Conservation (phyloP, 1,140 invertebrate genomes). For the Trachymyrmex cornetzi region DNA sequence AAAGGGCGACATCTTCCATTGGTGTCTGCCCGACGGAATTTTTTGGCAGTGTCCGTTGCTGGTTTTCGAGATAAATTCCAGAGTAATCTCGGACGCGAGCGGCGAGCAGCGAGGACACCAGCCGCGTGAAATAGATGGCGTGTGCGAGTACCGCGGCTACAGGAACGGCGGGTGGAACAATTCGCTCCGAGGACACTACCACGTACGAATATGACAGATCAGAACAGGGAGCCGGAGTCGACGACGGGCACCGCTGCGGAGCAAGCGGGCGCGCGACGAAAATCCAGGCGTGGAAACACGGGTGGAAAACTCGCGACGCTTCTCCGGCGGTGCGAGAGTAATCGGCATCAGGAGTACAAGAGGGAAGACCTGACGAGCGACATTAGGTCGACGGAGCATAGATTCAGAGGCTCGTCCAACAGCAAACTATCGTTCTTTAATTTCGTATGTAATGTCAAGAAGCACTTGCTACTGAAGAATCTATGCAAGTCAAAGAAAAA, state of each 20-base stretch:
- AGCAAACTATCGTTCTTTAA: constrained; percentile 43
- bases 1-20: constrained; percentile 28
- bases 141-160: constrained; percentile 36
- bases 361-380: constrained; percentile 29
- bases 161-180: constrained; percentile 46
- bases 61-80: neutral
- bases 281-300: neutral
- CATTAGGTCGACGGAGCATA: constrained; percentile 31
- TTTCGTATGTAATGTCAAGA: constrained; percentile 75
- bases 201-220: constrained; percentile 64
- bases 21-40: neutral
- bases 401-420: constrained; percentile 1
- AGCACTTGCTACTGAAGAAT: constrained; percentile 67
- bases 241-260: neutral
- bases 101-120: neutral
- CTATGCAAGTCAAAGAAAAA: constrained; percentile 70
- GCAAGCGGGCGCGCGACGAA: constrained; percentile 10
- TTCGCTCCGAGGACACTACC: constrained; percentile 29
- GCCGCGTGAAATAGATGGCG: constrained; percentile 64
- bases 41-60: neutral
- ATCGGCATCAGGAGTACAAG: constrained; percentile 23
- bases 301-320: constrained; percentile 37
- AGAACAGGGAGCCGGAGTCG: constrained; percentile 49
- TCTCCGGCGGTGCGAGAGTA: constrained; percentile 43
- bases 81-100: neutral